Base-by-base conservation (phyloP, 2,888 invertebrate species). In the Tipula unca region DNA sequence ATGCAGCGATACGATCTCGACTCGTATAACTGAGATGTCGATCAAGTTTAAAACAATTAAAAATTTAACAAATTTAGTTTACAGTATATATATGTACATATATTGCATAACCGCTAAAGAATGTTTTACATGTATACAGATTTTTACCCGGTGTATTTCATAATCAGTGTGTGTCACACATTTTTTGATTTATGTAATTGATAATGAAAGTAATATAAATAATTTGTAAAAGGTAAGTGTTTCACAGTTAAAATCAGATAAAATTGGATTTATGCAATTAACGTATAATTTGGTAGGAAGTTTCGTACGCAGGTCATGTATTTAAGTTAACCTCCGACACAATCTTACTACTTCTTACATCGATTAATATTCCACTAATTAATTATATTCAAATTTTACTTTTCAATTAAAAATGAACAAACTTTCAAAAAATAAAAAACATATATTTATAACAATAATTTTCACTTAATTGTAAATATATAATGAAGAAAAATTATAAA, bases 381-480 rank as follows among this genome's bases (percentile, higher is more conserved):
- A 25, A 69, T 20, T 54, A 54, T 17, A 54, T 3, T 4, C 8
- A 48, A 48, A 25, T 69, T 69, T 69, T 69, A 69, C 69, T 69
- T 69, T 69, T 69, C 69, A 69, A 69, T 69, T 69, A 69, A 13
- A 69, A 69, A 69, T 25, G n/a, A 25, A 25, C 20, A 25, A 69
- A 69, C 69, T 69, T 69, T 69, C 69, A 69, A 48, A 48, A 48
- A 32, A 32, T 0, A 17, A 48, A 17, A 69, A 69, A n/a, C n/a
- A n/a, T n/a, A n/a, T n/a, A n/a, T n/a, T 69, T 69, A 69, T 10
- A 69, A 69, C 25, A 69, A 69, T 69, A 69, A 25, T 69, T 69
- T 69, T 69, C 69, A 69, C 69, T 69, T 69, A 69, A 69, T 69
- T 69, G 69, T 69, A 69, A 69, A 25, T n/a, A n/a, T n/a, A n/a